A percentile compares a stretch with the other conserved stretches of the same genome.
Evolutionary conservation across 2,888 invertebrate genomes (phyloP).

Genomic region (Tipula confusa): DNA sequence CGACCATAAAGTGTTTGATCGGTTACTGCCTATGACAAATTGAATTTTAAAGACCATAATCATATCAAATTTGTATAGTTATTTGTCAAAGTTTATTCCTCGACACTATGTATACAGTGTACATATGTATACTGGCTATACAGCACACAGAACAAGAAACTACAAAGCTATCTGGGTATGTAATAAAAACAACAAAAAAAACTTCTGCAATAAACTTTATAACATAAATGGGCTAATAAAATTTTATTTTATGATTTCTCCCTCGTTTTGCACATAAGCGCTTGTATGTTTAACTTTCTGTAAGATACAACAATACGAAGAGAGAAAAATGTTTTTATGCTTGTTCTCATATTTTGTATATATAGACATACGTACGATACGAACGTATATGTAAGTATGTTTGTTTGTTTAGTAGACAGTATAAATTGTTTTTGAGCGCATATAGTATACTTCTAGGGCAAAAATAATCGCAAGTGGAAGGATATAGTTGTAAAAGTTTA

Average conservation of each 20-base stretch:
- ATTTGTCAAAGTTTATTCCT: not conserved
- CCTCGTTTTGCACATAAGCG: not conserved
- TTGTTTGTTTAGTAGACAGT: too few species aligned
- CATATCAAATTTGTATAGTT: not conserved
- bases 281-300: not conserved
- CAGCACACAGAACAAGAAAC: not conserved
- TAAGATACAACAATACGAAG: too few species aligned
- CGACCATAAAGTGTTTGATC: not conserved
- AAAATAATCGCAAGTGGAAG: too few species aligned
- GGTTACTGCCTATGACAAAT: not conserved
- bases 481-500: too few species aligned
- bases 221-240: not conserved
- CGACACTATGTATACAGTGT: not conserved
- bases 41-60: not conserved
- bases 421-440: too few species aligned
- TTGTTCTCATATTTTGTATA: too few species aligned
- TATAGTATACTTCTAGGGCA: too few species aligned
- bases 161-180: not conserved
- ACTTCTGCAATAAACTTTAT: not conserved
- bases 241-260: not conserved
- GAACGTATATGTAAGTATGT: too few species aligned
- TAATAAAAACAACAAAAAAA: not conserved
- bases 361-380: not conserved
- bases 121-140: not conserved
- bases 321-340: too few species aligned